These are phyloP conservation scores for Gymnoscelis rufifasciata DNA, from an alignment of 2,888 invertebrate genomes.

Conservation along the genomic window DNA sequence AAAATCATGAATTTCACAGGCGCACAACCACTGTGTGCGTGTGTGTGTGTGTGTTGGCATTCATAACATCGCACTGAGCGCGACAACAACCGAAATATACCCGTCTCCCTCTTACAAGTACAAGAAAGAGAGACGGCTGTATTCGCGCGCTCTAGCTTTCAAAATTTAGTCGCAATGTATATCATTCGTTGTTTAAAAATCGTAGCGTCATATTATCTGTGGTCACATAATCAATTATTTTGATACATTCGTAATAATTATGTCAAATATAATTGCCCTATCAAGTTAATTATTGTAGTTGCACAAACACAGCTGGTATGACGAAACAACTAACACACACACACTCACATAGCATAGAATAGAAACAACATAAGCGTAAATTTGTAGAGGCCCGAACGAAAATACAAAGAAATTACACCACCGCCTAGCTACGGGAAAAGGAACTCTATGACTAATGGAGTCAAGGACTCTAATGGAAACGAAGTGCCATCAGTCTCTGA, in stretches of 20 bases:
- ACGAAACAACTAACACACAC: slow-evolving; percentile 73
- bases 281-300: no score
- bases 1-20: slow-evolving; percentile 53
- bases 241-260: not conserved
- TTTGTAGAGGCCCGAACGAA: slow-evolving; percentile 70
- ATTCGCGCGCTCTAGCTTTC: slow-evolving; percentile 25
- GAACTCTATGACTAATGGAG: slow-evolving; percentile 61
- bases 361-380: slow-evolving; percentile 51
- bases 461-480: slow-evolving; percentile 80
- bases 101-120: slow-evolving; percentile 10
- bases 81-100: slow-evolving; percentile 20
- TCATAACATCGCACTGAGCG: slow-evolving; percentile 33
- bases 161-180: slow-evolving; percentile 27
- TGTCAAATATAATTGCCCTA: not conserved
- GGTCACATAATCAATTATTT: not conserved
- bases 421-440: slow-evolving; percentile 59
- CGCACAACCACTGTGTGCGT: slow-evolving; percentile 61
- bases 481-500: slow-evolving; percentile 79
- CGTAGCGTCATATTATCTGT: slow-evolving; percentile 23
- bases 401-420: slow-evolving; percentile 64
- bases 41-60: slow-evolving; percentile 56
- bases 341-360: slow-evolving; percentile 58
- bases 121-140: slow-evolving; percentile 13
- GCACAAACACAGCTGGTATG: slow-evolving; percentile 44
- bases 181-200: slow-evolving; percentile 18